These are phyloP conservation scores for Acromyrmex heyeri DNA, from an alignment of 1,140 invertebrate species.

Conservation along the genomic window DNA sequence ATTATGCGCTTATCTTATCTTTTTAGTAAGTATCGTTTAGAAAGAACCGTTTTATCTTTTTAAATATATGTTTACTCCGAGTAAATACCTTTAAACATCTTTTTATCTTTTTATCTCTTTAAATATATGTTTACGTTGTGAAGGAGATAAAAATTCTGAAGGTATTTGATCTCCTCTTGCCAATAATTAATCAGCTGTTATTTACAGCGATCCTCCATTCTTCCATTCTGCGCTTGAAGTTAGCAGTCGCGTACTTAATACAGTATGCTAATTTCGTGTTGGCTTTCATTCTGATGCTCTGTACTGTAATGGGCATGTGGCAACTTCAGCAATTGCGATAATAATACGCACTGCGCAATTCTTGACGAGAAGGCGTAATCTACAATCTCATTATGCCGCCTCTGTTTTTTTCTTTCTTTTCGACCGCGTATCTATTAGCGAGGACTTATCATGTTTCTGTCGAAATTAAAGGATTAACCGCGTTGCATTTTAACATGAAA, in stretches of 20 bases:
- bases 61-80: not conserved
- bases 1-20: not conserved
- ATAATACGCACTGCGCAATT: slow-evolving; percentile 23
- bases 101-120: not conserved
- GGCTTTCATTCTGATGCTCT: not conserved
- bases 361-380: slow-evolving; percentile 14
- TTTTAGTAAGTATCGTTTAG: not conserved
- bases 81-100: too few species aligned
- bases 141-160: not conserved
- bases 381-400: slow-evolving; percentile 27
- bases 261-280: slow-evolving; percentile 20
- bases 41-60: not conserved
- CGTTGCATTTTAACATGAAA: not conserved
- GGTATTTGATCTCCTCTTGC: not conserved
- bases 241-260: not conserved
- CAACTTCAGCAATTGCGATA: slow-evolving; percentile 23
- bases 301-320: slow-evolving; percentile 4
- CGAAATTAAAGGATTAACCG: not conserved
- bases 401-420: slow-evolving; percentile 20
- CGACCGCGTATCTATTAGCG: not conserved
- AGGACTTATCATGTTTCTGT: not conserved
- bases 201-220: not conserved
- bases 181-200: slow-evolving; percentile 35
- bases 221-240: not conserved
- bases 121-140: not conserved